Evolutionary conservation across 1,140 invertebrate genomes (phyloP).

Genomic region (Lordiphosa collinella): DNA sequence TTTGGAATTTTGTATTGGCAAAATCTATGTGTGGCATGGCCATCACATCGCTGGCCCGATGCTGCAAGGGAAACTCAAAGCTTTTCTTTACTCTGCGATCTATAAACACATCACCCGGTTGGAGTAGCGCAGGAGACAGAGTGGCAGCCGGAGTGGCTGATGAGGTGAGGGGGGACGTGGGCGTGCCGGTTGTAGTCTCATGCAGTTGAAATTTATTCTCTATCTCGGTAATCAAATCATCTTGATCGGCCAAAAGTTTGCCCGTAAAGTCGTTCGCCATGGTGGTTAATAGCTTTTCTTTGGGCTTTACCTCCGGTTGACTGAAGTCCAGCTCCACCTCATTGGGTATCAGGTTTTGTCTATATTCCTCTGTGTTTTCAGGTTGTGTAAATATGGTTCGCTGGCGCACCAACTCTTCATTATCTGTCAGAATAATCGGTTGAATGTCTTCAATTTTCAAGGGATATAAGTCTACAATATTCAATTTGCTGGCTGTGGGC

Average conservation of each 20-base stretch:
- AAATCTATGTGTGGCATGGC: constrained; percentile 69
- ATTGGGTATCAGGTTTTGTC: constrained; percentile 74
- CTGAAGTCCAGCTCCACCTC: constrained; percentile 48
- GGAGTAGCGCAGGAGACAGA: constrained; percentile 4
- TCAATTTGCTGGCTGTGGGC: constrained; percentile 57
- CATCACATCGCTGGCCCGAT: constrained; percentile 61
- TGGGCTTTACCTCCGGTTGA: background rate
- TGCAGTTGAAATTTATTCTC: constrained; percentile 73
- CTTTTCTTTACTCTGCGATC: constrained; percentile 77
- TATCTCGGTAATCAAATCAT: constrained; percentile 75
- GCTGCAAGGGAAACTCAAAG: constrained; percentile 70
- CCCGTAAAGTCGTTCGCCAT: constrained; percentile 60
- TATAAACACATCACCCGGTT: constrained; percentile 51
- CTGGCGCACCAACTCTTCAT: constrained; percentile 49
- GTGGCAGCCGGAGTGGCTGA: constrained; percentile 1
- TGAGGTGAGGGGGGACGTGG: background rate
- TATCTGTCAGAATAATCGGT: constrained; percentile 52
- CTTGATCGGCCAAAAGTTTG: constrained; percentile 68
- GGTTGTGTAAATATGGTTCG: constrained; percentile 49
- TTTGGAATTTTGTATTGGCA: constrained; percentile 76
- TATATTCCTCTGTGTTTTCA: constrained; percentile 50
- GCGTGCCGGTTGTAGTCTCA: constrained; percentile 43
- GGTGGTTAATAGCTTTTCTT: background rate
- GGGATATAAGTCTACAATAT: constrained; percentile 73
- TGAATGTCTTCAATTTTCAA: constrained; percentile 71